A percentile compares a stretch with the other conserved stretches of the same genome.
phyloP scores from a whole-genome alignment of 2,113 vertebrate species.

The Toxotes jaculatrix region DNA sequence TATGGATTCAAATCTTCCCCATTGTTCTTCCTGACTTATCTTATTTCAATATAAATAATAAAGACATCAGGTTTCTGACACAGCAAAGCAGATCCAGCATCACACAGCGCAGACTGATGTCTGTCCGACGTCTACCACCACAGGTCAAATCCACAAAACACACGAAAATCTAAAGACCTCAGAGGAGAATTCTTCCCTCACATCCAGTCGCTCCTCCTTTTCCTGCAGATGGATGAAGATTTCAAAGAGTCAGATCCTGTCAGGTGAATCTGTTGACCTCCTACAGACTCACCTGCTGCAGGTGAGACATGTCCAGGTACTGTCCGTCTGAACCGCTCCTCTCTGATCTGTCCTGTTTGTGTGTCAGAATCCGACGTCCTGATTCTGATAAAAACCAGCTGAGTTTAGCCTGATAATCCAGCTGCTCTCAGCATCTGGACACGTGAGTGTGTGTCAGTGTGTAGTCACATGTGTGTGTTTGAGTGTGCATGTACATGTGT shows the following conservation, averaged over 20 bases:
- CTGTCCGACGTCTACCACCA: not conserved
- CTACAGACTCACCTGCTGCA: constrained; percentile 34
- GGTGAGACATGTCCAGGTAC: constrained; percentile 1
- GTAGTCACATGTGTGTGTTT: not conserved
- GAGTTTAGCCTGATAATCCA: constrained; percentile 72
- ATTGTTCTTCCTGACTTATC: no score
- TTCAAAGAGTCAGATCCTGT: not conserved
- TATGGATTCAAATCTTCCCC: no score
- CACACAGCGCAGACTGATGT: no score
- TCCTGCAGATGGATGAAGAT: not conserved
- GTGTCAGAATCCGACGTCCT: not conserved
- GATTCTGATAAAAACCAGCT: constrained; percentile 24
- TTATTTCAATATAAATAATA: no score
- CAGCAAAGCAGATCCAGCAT: no score
- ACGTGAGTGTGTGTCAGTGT: constrained; percentile 37
- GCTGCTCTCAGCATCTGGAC: constrained; percentile 70
- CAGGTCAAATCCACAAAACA: not conserved
- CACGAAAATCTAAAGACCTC: no score
- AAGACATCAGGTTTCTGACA: no score
- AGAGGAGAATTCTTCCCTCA: not conserved
- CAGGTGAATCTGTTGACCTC: not conserved
- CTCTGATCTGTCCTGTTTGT: not conserved
- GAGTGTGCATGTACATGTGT: constrained; percentile 20
- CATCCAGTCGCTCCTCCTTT: no score
- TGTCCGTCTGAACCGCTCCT: no score